These are phyloP conservation scores for Eumerus sabulonum DNA, from an alignment of 2,888 invertebrate genomes.

Conservation along the genomic window DNA sequence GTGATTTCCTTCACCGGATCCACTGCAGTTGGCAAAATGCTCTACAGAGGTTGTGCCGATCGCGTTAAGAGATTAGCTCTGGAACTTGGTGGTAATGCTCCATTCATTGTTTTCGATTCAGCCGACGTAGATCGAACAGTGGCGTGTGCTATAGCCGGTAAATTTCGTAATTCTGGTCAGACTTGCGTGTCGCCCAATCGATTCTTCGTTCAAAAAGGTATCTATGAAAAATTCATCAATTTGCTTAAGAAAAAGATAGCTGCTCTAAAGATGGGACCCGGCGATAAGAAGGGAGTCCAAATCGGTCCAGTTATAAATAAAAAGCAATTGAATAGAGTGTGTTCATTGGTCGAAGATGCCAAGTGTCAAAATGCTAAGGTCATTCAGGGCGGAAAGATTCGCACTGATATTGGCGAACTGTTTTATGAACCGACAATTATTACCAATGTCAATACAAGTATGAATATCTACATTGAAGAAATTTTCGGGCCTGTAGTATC, in stretches of 20 bases:
- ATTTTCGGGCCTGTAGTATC: slow-evolving; percentile 97
- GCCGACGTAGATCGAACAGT: slow-evolving; percentile 93
- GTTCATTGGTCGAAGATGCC: slow-evolving; percentile 91
- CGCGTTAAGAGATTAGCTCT: slow-evolving; percentile 94
- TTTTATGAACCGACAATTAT: slow-evolving; percentile 95
- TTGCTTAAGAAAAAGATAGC: slow-evolving; percentile 85
- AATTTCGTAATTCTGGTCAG: slow-evolving; percentile 98
- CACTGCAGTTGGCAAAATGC: slow-evolving; percentile 92
- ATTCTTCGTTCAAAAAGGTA: slow-evolving; percentile 88
- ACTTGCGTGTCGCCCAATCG: slow-evolving; percentile 97
- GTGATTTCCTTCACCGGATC: slow-evolving; percentile 98
- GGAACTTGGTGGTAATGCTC: slow-evolving; percentile 99
- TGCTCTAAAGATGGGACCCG: slow-evolving; percentile 89
- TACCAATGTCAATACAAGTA: slow-evolving; percentile 87
- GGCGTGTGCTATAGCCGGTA: slow-evolving; percentile 91
- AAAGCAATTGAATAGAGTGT: slow-evolving; percentile 90
- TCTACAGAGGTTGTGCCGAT: slow-evolving; percentile 90
- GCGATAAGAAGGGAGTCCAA: slow-evolving; percentile 85
- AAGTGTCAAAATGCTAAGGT: slow-evolving; percentile 89
- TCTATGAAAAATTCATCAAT: slow-evolving; percentile 89
- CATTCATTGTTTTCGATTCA: slow-evolving; percentile 96
- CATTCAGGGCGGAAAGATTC: slow-evolving; percentile 87
- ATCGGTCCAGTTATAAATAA: slow-evolving; percentile 96
- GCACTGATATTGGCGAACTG: slow-evolving; percentile 84
- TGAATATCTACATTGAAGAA: slow-evolving; percentile 92